Conservation (phyloP, 2,797 vertebrate species). For the Melanotaenia boesemani region DNA sequence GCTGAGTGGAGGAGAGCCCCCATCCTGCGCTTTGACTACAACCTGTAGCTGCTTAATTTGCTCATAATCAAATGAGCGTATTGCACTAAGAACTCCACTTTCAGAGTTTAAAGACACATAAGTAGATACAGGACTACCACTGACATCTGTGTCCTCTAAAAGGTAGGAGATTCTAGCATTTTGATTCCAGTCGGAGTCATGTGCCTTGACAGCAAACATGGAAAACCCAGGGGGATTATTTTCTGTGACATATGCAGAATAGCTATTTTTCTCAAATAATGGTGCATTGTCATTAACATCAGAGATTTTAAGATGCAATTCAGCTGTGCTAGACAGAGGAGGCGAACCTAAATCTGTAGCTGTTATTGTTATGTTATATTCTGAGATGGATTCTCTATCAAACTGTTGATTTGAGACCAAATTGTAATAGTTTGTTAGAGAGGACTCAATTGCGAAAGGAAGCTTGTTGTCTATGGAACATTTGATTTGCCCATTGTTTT, state of each 20-base stretch:
- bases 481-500: conserved; percentile 76
- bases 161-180: conserved; percentile 77
- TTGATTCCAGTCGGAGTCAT: conserved; percentile 77
- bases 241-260: conserved; percentile 71
- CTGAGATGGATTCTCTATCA: conserved; percentile 55
- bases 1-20: conserved; percentile 66
- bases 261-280: conserved; percentile 64
- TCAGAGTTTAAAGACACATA: conserved; percentile 78
- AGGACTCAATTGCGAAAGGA: conserved; percentile 74
- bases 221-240: conserved; percentile 79
- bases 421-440: conserved; percentile 77
- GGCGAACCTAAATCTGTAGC: conserved; percentile 76
- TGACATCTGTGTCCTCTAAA: conserved; percentile 60
- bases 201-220: conserved; percentile 68
- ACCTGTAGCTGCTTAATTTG: conserved; percentile 62
- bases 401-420: conserved; percentile 65
- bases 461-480: conserved; percentile 61
- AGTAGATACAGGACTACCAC: conserved; percentile 61
- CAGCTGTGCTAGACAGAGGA: conserved; percentile 66
- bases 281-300: conserved; percentile 83
- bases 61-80: conserved; percentile 84
- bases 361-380: conserved; percentile 81
- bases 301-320: conserved; percentile 67
- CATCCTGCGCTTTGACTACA: conserved; percentile 71
- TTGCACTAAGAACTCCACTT: conserved; percentile 63